These are phyloP conservation scores for Heliocidaris tuberculata DNA, from an alignment of 35 echinoderm and acorn worm genomes.

Conservation along the genomic window DNA sequence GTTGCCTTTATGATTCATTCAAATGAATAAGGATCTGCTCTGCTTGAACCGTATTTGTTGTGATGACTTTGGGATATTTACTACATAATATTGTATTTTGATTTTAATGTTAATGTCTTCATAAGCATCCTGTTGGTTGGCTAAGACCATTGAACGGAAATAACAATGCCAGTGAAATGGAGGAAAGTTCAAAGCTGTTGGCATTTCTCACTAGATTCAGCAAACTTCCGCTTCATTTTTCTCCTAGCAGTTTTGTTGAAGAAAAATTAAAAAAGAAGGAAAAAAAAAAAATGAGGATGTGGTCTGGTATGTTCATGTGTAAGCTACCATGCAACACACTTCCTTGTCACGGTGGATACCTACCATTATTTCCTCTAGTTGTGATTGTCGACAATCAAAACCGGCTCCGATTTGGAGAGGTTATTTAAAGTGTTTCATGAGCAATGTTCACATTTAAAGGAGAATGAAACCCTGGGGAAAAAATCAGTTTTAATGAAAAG, in stretches of 20 bases:
- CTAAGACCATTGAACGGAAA: neutral
- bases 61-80: no score
- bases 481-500: no score
- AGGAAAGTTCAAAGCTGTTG: conserved; percentile 10
- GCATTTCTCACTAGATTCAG: neutral
- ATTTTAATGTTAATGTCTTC: neutral
- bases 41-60: no score
- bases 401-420: neutral
- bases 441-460: no score
- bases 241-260: neutral
- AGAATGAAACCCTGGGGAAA: no score
- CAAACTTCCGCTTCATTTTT: conserved; percentile 1
- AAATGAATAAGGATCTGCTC: no score
- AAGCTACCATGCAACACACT: conserved; percentile 3
- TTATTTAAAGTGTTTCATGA: neutral
- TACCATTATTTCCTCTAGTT: neutral
- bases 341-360: neutral
- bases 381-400: neutral
- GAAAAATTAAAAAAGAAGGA: no score
- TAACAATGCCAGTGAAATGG: neutral
- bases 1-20: no score
- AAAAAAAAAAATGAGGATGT: neutral
- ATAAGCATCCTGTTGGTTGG: neutral
- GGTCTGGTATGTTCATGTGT: neutral
- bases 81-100: neutral